These are phyloP conservation scores for Rambutsinella grinnellia DNA, from an alignment of 2,888 invertebrate species.

Conservation along the genomic window DNA sequence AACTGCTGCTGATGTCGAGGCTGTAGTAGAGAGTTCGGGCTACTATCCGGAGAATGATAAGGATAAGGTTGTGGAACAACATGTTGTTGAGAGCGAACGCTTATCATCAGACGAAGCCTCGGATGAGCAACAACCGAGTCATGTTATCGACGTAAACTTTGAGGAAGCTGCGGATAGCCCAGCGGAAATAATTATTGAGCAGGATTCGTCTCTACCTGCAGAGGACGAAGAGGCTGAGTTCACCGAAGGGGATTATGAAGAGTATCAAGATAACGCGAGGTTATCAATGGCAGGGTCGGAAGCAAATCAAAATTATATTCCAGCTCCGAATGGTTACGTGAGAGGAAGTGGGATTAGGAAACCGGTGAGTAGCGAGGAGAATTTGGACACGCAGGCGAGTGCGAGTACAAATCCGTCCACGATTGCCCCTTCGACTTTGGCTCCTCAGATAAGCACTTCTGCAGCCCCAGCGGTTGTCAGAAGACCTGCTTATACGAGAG, in stretches of 20 bases:
- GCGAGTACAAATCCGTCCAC: conserved; percentile 37
- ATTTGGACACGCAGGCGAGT: conserved; percentile 42
- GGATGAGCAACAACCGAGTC: conserved; percentile 50
- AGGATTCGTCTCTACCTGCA: conserved; percentile 8
- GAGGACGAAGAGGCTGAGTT: conserved; percentile 36
- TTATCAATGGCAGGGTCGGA: conserved; percentile 48
- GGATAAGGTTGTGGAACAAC: conserved; percentile 54
- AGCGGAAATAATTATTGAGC: conserved; percentile 53
- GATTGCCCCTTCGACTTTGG: neutral
- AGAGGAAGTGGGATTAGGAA: conserved; percentile 61
- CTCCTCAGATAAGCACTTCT: neutral
- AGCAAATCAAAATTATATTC: conserved; percentile 40
- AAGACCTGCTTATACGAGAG: conserved; percentile 39
- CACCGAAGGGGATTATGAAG: conserved; percentile 43
- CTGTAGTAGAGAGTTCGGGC: conserved; percentile 47
- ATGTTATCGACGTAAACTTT: conserved; percentile 63
- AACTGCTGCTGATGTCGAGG: conserved; percentile 18
- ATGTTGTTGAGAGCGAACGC: conserved; percentile 50
- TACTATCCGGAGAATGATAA: conserved; percentile 59
- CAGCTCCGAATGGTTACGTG: conserved; percentile 35
- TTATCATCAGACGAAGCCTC: conserved; percentile 34
- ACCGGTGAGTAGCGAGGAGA: conserved; percentile 53
- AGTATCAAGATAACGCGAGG: conserved; percentile 41
- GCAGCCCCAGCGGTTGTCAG: conserved; percentile 2
- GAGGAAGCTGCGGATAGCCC: conserved; percentile 29